phyloP scores from a whole-genome alignment of 2,797 vertebrate genomes.

The Somateria mollissima region DNA sequence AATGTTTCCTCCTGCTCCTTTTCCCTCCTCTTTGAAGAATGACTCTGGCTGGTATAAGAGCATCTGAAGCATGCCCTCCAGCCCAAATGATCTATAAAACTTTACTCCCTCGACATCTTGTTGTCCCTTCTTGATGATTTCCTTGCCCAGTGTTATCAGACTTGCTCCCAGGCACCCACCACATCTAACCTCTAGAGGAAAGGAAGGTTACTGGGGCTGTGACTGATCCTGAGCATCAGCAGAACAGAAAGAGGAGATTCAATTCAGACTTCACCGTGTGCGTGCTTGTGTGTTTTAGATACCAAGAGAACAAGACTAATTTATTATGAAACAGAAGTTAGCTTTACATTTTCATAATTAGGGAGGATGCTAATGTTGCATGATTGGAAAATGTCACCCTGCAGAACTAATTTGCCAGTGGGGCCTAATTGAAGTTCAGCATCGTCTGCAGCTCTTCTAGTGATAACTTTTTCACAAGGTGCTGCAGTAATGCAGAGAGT shows the following conservation, averaged over 20 bases:
- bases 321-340: constrained; percentile 71
- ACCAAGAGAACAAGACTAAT: constrained; percentile 31
- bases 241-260: background rate
- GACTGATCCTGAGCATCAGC: background rate
- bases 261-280: background rate
- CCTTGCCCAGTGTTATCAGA: background rate
- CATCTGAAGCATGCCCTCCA: background rate
- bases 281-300: background rate
- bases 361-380: constrained; percentile 74
- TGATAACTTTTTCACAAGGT: constrained; percentile 42
- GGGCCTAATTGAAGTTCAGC: constrained; percentile 73
- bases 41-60: background rate
- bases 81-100: background rate
- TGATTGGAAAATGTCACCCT: constrained; percentile 80
- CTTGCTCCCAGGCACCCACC: fast-evolving
- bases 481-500: constrained; percentile 10
- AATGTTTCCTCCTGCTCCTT: background rate
- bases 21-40: background rate
- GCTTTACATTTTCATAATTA: constrained; percentile 75
- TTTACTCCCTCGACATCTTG: background rate
- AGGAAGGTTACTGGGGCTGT: background rate
- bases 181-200: background rate
- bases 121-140: background rate
- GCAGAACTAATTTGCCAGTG: constrained; percentile 73
- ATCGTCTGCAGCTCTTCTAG: constrained; percentile 57